Evolutionary conservation across 2,888 invertebrate species (phyloP), one percentile per base, ranked within the genome.

Genomic region (Eupithecia exiguata): DNA sequence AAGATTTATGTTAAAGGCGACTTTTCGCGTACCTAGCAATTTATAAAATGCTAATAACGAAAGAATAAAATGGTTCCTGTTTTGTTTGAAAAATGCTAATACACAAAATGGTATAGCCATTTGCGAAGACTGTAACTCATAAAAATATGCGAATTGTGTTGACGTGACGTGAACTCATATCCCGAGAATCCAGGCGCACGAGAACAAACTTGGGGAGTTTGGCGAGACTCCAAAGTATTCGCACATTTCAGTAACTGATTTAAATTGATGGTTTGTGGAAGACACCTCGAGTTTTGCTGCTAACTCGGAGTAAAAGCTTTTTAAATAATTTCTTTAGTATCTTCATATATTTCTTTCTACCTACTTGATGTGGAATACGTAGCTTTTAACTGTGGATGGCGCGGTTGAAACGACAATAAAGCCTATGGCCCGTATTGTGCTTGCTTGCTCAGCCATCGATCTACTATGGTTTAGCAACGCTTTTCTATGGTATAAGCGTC

Each of bases 161-260:
- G 63, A 35, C 63, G 35, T 62, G 68, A 70, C 53, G 65, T 9
- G 38, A 68, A 63, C 68, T 68, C 72, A 66, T 75, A 75, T 62
- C 58, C 61, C 5, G 46, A 65, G 71, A 71, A 63, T 71, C 71
- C 49, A 14, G 40, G 65, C 68, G 63, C 63, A 46, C 63, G 66
- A 70, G 68, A 73, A 75, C 72, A 58, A 73, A 75, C 65, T 71
- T 62, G 5, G 65, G 3, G 30, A 63, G 68, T 70, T 71, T 70
- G 75, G 72, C 75, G 49, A 25, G 40, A 66, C 30, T 71, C 73
- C 76, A 71, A 68, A 73, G 68, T 43, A 65, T 38, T 61, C 69
- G 46, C 71, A 70, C 71, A 75, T 65, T 72, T 43, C 65, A 67
- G 68, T 63, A 65, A 69, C 61, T 35, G 62, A 66, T 76, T 46